Percentiles rank a stretch among this genome's conserved stretches.
phyloP scores from a whole-genome alignment of 2,113 vertebrate genomes.

The Siniperca knerii region DNA sequence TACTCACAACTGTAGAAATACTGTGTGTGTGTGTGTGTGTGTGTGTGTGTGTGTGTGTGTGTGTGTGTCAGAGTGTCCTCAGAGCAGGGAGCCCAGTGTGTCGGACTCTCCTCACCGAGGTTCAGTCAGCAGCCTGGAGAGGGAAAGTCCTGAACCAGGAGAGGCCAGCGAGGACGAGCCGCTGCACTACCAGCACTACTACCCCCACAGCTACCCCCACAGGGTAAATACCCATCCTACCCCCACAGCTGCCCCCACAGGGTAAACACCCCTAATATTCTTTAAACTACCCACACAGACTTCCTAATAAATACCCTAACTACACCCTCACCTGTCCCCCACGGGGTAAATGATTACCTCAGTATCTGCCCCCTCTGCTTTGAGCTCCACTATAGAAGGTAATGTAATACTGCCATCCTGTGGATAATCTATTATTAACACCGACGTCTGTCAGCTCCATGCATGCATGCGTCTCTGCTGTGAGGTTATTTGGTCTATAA shows the following conservation, averaged over 20 bases:
- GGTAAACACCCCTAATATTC: too few species aligned
- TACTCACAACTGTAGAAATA: too few species aligned
- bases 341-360: not conserved
- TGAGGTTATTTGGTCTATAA: not conserved
- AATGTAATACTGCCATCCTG: slow-evolving; percentile 32
- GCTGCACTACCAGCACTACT: slow-evolving; percentile 59
- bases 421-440: not conserved
- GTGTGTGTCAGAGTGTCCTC: slow-evolving; percentile 58
- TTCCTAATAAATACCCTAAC: not conserved
- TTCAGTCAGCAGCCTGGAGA: slow-evolving; percentile 76
- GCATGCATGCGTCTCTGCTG: not conserved
- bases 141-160: slow-evolving; percentile 75
- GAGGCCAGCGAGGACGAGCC: slow-evolving; percentile 78
- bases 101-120: slow-evolving; percentile 65
- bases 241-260: not conserved
- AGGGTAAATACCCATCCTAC: slow-evolving; percentile 55
- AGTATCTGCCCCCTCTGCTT: not conserved
- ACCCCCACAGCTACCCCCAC: slow-evolving; percentile 55
- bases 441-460: not conserved
- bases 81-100: slow-evolving; percentile 53
- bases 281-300: not conserved
- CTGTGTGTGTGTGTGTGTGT: slow-evolving; percentile 2
- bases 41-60: slow-evolving; percentile 39
- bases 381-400: not conserved
- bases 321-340: not conserved